Evolutionary conservation across 2,113 vertebrate genomes (phyloP).

Genomic region (Psilopsiagon aurifrons): DNA sequence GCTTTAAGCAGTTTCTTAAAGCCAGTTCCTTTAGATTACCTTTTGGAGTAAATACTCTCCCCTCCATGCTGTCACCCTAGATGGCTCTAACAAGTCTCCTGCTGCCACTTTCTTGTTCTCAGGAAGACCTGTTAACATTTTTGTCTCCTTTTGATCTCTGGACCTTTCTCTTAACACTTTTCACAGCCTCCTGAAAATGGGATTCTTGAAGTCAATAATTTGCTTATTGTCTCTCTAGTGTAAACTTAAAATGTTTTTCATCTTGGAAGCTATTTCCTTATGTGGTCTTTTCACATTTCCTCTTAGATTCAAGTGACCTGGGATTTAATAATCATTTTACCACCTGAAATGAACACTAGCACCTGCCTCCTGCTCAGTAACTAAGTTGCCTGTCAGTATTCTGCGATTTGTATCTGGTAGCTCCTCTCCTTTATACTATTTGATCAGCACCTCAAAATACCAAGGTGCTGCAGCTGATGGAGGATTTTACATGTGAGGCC

Average conservation of each 20-base stretch:
- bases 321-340: neutral
- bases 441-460: neutral
- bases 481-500: neutral
- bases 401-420: neutral
- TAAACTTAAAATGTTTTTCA: conserved; percentile 25
- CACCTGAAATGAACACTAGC: neutral
- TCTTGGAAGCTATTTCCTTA: conserved; percentile 7
- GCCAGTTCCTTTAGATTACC: neutral
- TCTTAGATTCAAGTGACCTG: neutral
- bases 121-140: conserved; percentile 44
- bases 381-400: neutral
- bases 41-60: neutral
- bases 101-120: conserved; percentile 27
- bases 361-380: neutral
- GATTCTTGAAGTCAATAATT: conserved; percentile 33
- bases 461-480: neutral
- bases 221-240: conserved; percentile 44
- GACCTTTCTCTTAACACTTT: conserved; percentile 26
- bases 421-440: neutral
- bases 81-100: conserved; percentile 30
- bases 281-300: neutral
- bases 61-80: neutral
- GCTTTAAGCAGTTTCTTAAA: neutral
- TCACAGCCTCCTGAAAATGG: conserved; percentile 49
- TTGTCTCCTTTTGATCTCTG: conserved; percentile 44